phyloP scores from a whole-genome alignment of 2,888 invertebrate genomes.

The Lissonota sp. region DNA sequence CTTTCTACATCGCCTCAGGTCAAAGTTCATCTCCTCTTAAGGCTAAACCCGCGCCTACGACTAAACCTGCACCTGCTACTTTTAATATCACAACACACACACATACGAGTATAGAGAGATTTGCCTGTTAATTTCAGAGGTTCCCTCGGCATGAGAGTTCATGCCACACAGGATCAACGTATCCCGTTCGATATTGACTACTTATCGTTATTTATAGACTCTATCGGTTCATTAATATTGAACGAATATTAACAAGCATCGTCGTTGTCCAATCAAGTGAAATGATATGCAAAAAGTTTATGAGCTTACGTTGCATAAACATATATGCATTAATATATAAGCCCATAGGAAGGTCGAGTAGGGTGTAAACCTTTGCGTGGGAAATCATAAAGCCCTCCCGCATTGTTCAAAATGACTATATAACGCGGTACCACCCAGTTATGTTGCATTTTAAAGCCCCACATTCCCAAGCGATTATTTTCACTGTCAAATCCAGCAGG shows the following conservation, averaged over 20 bases:
- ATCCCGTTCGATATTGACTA: slow-evolving; percentile 27
- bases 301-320: slow-evolving; percentile 19
- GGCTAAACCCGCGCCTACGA: slow-evolving; percentile 50
- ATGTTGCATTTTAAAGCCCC: slow-evolving; percentile 34
- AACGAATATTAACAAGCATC: slow-evolving; percentile 52
- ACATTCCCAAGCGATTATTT: slow-evolving; percentile 56
- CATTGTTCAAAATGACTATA: slow-evolving; percentile 44
- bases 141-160: slow-evolving; percentile 18
- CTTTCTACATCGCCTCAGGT: slow-evolving; percentile 65
- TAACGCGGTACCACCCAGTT: slow-evolving; percentile 51
- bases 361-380: slow-evolving; percentile 50
- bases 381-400: slow-evolving; percentile 58
- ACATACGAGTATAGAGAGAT: slow-evolving; percentile 38
- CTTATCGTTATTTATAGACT: slow-evolving; percentile 63
- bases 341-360: too few species aligned
- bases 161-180: slow-evolving; percentile 19
- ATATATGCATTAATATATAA: not conserved
- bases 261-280: slow-evolving; percentile 45
- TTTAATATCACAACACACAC: slow-evolving; percentile 58
- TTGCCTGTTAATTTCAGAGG: slow-evolving; percentile 53
- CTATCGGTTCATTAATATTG: slow-evolving; percentile 55
- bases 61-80: slow-evolving; percentile 66
- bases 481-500: slow-evolving; percentile 51
- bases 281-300: slow-evolving; percentile 26
- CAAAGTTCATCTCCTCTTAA: slow-evolving; percentile 69